A percentile compares a stretch with the other conserved stretches of the same genome.
phyloP scores from a whole-genome alignment of 2,888 invertebrate species.

The Drosophila fungiperda region DNA sequence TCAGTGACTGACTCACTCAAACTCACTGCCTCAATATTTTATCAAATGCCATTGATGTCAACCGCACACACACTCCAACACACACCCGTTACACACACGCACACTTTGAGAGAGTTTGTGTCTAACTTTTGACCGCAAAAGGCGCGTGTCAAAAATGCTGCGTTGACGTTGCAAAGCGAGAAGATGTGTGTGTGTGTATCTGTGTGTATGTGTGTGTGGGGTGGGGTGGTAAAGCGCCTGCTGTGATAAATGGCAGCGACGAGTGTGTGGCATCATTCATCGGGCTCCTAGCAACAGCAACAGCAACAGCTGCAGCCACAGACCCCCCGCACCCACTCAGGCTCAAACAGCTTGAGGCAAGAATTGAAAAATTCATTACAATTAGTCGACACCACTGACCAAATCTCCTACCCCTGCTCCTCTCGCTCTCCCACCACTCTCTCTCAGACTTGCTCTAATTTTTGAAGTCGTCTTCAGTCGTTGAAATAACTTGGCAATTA shows the following conservation, averaged over 20 bases:
- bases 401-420: slow-evolving; percentile 7
- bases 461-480: slow-evolving; percentile 3
- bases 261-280: slow-evolving; percentile 77
- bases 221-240: slow-evolving; percentile 26
- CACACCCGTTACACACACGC: slow-evolving; percentile 3
- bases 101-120: slow-evolving; percentile 9
- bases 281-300: slow-evolving; percentile 39
- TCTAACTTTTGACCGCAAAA: slow-evolving; percentile 68
- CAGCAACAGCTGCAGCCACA: background rate
- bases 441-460: background rate
- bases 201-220: no score
- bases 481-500: slow-evolving; percentile 61
- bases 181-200: slow-evolving; percentile 8
- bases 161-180: slow-evolving; percentile 18
- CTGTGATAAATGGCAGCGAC: slow-evolving; percentile 74
- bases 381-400: slow-evolving; percentile 68
- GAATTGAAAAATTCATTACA: slow-evolving; percentile 79
- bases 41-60: slow-evolving; percentile 61
- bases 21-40: slow-evolving; percentile 49
- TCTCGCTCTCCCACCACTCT: no score
- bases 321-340: background rate
- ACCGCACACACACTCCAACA: slow-evolving; percentile 33
- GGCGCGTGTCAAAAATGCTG: slow-evolving; percentile 57
- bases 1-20: background rate
- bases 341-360: slow-evolving; percentile 22